These are phyloP conservation scores for Tympanoctomys barrerae DNA, from an alignment of 2,797 vertebrate genomes.

Conservation along the genomic window DNA sequence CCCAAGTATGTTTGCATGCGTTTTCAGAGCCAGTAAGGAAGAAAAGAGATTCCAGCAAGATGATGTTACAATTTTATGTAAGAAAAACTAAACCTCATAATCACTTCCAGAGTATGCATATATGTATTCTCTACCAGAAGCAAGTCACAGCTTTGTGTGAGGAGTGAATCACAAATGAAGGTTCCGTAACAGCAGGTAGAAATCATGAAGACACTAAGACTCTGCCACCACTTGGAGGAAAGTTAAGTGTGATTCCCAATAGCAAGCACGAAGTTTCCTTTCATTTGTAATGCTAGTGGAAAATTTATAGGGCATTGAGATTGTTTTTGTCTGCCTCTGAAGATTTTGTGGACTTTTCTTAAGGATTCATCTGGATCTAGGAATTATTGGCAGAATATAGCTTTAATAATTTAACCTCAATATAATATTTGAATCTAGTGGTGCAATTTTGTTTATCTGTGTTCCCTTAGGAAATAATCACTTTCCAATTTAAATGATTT, in stretches of 20 bases:
- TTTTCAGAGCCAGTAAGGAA: neutral
- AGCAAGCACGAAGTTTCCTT: accelerated
- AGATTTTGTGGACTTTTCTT: neutral
- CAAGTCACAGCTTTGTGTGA: neutral
- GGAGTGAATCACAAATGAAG: accelerated
- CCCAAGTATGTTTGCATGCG: accelerated
- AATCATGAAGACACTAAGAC: neutral
- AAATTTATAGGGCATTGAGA: neutral
- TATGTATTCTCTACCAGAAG: neutral
- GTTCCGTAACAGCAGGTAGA: neutral
- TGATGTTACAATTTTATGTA: neutral
- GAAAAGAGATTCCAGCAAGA: neutral
- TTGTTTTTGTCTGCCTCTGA: neutral
- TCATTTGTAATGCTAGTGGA: neutral
- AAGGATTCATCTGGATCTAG: neutral
- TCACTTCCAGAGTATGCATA: neutral
- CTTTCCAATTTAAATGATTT: neutral
- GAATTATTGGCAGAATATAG: no score
- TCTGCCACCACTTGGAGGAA: neutral
- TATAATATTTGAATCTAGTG: neutral
- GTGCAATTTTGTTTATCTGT: neutral
- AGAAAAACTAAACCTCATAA: neutral
- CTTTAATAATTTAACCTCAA: neutral
- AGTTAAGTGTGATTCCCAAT: accelerated
- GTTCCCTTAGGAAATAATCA: neutral